A percentile compares a stretch with the other conserved stretches of the same genome.
Conservation (phyloP, 1,140 invertebrate species). For the Drosophila albomicans region DNA sequence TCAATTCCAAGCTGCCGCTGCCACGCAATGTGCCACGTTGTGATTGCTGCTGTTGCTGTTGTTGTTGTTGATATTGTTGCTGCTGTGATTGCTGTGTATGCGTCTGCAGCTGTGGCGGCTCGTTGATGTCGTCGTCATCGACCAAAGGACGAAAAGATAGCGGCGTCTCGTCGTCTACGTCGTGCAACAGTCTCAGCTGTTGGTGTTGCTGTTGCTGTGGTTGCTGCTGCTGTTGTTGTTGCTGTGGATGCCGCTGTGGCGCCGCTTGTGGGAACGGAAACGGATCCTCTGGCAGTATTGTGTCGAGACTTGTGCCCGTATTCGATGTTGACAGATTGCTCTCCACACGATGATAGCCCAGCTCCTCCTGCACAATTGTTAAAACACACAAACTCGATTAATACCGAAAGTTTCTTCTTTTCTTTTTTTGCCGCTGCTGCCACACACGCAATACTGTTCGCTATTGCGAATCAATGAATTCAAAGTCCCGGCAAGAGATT, state of each 20-base stretch:
- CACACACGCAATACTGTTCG: constrained; percentile 9
- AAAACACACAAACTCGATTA: background rate
- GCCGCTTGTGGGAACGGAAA: constrained; percentile 74
- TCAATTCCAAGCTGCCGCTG: constrained; percentile 73
- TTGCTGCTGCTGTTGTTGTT: constrained; percentile 28
- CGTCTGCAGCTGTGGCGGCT: constrained; percentile 59
- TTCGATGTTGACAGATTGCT: constrained; percentile 80
- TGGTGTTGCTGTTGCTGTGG: constrained; percentile 38
- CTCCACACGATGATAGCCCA: constrained; percentile 81
- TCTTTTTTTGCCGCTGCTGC: background rate
- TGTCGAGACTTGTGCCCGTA: constrained; percentile 84
- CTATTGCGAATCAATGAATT: constrained; percentile 58
- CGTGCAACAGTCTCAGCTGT: constrained; percentile 46
- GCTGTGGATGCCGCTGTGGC: constrained; percentile 65
- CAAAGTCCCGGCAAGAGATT: constrained; percentile 23
- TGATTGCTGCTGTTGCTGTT: constrained; percentile 9
- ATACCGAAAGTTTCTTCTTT: background rate
- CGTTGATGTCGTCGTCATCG: constrained; percentile 75
- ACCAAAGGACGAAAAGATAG: constrained; percentile 75
- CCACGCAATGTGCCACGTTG: constrained; percentile 52
- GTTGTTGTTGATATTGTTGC: constrained; percentile 23
- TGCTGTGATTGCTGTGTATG: constrained; percentile 16
- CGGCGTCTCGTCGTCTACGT: constrained; percentile 66
- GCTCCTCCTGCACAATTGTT: constrained; percentile 62
- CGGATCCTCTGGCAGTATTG: constrained; percentile 82